Evolutionary conservation across 2,888 invertebrate species (phyloP).

Genomic region (Noctua janthe): DNA sequence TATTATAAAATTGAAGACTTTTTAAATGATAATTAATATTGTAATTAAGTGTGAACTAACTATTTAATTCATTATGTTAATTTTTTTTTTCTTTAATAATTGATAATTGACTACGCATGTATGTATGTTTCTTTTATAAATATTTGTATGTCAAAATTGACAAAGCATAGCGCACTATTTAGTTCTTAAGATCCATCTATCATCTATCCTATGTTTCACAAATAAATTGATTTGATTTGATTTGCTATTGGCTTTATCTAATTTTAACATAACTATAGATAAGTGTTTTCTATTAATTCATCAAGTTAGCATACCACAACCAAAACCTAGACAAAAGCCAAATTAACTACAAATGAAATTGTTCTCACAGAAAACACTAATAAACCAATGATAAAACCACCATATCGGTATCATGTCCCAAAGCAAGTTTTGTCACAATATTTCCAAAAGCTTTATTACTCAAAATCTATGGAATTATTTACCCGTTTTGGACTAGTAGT

Average conservation of each 20-base stretch:
- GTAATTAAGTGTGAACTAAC: too few species aligned
- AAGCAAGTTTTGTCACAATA: constrained; percentile 23
- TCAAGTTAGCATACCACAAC: background rate
- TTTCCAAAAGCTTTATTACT: constrained; percentile 29
- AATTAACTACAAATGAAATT: constrained; percentile 7
- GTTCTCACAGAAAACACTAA: background rate
- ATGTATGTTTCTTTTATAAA: too few species aligned
- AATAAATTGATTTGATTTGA: too few species aligned
- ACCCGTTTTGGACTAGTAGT: constrained; percentile 31
- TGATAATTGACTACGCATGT: too few species aligned
- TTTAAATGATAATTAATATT: too few species aligned
- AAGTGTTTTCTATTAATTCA: background rate
- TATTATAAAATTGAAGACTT: too few species aligned
- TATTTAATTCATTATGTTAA: too few species aligned
- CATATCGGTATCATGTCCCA: background rate
- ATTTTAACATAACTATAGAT: background rate
- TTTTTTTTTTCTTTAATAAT: too few species aligned
- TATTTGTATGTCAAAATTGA: too few species aligned
- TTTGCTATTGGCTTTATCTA: background rate
- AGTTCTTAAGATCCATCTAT: too few species aligned
- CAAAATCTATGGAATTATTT: constrained; percentile 39
- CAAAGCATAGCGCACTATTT: too few species aligned
- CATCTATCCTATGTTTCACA: too few species aligned
- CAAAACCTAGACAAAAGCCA: background rate
- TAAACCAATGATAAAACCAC: constrained; percentile 12